Evolutionary conservation across 2,797 vertebrate genomes (phyloP).

Genomic region (Meriones psammophilus): DNA sequence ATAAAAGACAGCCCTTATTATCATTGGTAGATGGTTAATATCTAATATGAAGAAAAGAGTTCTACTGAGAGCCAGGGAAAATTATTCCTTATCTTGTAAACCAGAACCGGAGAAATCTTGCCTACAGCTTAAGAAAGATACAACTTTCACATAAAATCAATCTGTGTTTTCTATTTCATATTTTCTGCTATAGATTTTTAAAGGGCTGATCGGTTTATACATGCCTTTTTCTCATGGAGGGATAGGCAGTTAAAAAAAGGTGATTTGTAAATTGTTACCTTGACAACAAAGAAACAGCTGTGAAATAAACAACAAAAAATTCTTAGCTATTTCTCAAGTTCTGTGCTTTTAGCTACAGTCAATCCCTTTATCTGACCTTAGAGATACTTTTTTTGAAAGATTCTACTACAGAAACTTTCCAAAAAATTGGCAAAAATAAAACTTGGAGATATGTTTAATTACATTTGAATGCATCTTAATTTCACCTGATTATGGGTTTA

Average conservation of each 20-base stretch:
- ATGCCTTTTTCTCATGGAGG: not conserved
- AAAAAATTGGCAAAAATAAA: constrained; percentile 30
- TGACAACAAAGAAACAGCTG: constrained; percentile 70
- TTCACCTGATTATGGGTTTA: not conserved
- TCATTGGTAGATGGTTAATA: constrained; percentile 11
- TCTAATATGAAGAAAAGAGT: constrained; percentile 46
- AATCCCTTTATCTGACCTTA: constrained; percentile 63
- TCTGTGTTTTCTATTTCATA: constrained; percentile 52
- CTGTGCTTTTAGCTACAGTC: constrained; percentile 61
- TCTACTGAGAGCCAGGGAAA: not conserved
- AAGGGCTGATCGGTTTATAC: constrained; percentile 58
- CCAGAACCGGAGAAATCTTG: not conserved
- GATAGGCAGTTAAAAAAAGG: constrained; percentile 45
- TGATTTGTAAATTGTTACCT: constrained; percentile 72
- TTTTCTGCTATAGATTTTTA: constrained; percentile 65
- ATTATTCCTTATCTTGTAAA: constrained; percentile 57
- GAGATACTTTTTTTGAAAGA: not conserved
- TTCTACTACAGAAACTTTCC: constrained; percentile 24
- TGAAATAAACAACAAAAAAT: constrained; percentile 70
- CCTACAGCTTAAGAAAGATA: constrained; percentile 3
- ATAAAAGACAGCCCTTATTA: constrained; percentile 29
- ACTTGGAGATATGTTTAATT: constrained; percentile 41
- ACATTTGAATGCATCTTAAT: not conserved
- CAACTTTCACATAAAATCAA: constrained; percentile 34
- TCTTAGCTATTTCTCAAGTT: constrained; percentile 52